Percentiles rank a stretch among this genome's conserved stretches.
phyloP scores from a whole-genome alignment of 1,140 invertebrate genomes.

The Drosophila nigrodunni region DNA sequence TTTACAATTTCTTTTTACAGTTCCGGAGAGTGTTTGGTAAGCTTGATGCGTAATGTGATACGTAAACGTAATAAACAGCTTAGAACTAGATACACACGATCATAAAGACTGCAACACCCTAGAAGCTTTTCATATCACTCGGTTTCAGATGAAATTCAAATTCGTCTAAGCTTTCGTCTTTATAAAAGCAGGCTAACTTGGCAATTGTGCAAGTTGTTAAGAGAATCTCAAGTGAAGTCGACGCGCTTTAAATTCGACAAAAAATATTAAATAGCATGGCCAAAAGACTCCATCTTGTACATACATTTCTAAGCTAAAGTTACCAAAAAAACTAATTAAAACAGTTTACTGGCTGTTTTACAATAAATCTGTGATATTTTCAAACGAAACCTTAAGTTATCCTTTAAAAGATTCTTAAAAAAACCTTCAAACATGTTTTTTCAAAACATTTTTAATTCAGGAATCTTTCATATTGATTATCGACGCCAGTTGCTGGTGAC shows the following conservation, averaged over 20 bases:
- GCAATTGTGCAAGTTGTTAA: conserved; percentile 55
- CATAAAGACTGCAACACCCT: neutral
- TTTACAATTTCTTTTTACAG: neutral
- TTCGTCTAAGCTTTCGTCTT: conserved; percentile 19
- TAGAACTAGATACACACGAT: neutral
- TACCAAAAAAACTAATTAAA: conserved; percentile 32
- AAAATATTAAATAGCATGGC: conserved; percentile 54
- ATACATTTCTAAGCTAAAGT: conserved; percentile 49
- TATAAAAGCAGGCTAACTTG: conserved; percentile 48
- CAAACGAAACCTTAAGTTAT: neutral
- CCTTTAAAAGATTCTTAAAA: too few species aligned
- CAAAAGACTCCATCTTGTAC: conserved; percentile 41
- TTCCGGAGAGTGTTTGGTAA: conserved; percentile 5
- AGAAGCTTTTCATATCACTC: neutral
- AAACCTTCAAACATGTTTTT: conserved; percentile 36
- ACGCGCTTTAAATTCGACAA: neutral
- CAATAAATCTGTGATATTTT: conserved; percentile 58
- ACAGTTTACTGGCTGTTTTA: neutral
- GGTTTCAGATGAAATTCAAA: conserved; percentile 47
- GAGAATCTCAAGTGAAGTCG: conserved; percentile 2
- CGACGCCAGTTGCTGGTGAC: conserved; percentile 68
- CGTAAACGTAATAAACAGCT: conserved; percentile 4
- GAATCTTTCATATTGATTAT: conserved; percentile 61
- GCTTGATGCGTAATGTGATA: neutral
- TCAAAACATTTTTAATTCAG: conserved; percentile 56